Evolutionary conservation across 2,113 vertebrate species (phyloP).

Genomic region (Pachycephala philippinensis): DNA sequence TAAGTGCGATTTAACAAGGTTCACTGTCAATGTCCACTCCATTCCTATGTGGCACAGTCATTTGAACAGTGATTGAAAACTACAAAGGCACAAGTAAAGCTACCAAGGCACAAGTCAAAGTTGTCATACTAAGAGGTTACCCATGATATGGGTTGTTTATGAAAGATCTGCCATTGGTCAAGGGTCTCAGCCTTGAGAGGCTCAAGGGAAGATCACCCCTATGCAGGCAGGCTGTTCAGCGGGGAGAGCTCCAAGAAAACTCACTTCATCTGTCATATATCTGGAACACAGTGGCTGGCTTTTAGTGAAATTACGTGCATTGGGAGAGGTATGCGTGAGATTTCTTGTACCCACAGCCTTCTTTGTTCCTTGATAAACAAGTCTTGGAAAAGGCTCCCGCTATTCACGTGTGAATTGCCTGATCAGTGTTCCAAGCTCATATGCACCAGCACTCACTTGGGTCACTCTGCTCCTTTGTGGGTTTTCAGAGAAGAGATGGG

Average conservation of each 20-base stretch:
- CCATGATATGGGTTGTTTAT: fast-evolving
- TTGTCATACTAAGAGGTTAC: too few relatives aligned
- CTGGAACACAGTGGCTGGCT: neutral
- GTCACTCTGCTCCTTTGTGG: neutral
- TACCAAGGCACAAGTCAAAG: neutral
- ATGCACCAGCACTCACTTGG: neutral
- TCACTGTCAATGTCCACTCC: neutral
- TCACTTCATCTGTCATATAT: neutral
- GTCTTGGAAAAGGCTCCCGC: neutral
- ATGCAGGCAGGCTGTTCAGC: neutral
- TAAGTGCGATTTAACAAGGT: neutral
- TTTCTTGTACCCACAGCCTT: neutral
- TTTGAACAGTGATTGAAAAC: neutral
- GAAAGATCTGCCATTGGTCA: neutral
- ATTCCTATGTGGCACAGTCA: fast-evolving
- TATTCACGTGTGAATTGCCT: neutral
- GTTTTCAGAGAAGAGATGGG: neutral
- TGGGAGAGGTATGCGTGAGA: neutral
- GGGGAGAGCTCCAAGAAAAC: neutral
- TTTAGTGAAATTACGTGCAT: neutral
- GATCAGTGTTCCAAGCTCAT: neutral
- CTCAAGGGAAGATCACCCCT: neutral
- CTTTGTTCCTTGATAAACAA: neutral
- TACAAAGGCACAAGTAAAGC: neutral
- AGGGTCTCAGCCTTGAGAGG: neutral